Evolutionary conservation across 2,113 vertebrate genomes (phyloP).

Genomic region (Sus scrofa): DNA sequence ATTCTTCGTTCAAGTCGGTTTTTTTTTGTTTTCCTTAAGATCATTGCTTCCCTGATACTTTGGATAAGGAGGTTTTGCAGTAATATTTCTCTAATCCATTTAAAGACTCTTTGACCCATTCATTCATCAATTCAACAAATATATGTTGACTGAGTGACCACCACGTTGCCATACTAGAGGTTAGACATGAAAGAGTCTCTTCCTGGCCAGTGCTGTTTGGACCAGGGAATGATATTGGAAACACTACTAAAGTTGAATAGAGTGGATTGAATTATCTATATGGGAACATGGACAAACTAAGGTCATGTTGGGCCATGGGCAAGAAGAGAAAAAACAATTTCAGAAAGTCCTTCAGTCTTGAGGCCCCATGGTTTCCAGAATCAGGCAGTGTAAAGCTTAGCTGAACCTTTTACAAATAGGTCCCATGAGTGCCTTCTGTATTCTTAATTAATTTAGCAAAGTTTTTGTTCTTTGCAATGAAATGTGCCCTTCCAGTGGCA

Average conservation of each 20-base stretch:
- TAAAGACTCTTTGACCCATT: not conserved
- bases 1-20: not conserved
- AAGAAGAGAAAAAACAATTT: not conserved
- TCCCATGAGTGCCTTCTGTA: not conserved
- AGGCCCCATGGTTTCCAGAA: not conserved
- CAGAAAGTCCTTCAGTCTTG: not conserved
- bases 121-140: not conserved
- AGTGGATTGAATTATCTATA: not conserved
- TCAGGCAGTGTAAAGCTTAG: not conserved
- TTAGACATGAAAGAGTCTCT: not conserved
- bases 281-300: not conserved
- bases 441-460: constrained; percentile 12
- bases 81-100: constrained; percentile 20
- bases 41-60: not conserved
- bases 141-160: not conserved
- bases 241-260: not conserved
- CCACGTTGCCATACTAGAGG: not conserved
- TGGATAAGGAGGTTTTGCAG: not conserved
- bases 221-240: not conserved
- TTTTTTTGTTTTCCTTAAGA: constrained; percentile 33
- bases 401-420: not conserved
- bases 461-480: not conserved
- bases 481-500: not conserved
- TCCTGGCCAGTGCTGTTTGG: not conserved
- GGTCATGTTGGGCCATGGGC: not conserved